Base-by-base conservation (phyloP, 2,888 invertebrate genomes). In the Monopis laevigella region DNA sequence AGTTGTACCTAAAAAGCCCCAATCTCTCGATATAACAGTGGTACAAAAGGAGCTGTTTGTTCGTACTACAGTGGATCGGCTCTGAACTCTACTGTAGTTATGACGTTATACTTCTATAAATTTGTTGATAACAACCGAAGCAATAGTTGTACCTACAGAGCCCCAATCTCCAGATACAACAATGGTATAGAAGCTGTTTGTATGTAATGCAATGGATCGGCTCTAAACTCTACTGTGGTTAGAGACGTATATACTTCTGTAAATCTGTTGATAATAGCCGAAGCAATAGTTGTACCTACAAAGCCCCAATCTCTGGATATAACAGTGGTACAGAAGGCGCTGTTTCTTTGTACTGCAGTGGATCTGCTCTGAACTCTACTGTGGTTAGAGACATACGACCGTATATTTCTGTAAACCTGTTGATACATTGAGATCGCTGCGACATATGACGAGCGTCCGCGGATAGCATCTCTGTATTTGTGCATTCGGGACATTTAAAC, bases 401-500 rank as follows among this genome's bases (percentile, higher is more conserved):
- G 66, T 93, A 97, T 13, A 90, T 85, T 39, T 85, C 78, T 0
- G 92, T 84, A 65, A 93, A 90, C 1, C 78, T 66, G 61, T 93
- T 92, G 28, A 98, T 91, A 62, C 97, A 98, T 17, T 91, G 89
- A 0, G 96, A 94, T 3, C 98, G 82, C 61, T 93, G 93, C 2
- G 92, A 86, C 96, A 98, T 96, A 65, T 98, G 97, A 19, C 89
- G 88, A 21, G 92, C 84, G 72, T 96, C 96, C 0, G 95, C 93
- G 0, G 96, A 96, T 5, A 98, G 67, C 93, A 95, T 96, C 72
- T 96, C 96, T 0, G 90, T 94, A 67, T 93, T 94, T 2, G 88
- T 89, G 69, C 97, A 97, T 63, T 96, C 93, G 0, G 96, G 96
- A 60, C 97, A 98, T 65, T 96, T 96, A 77, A 98, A 98, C 65